Evolutionary conservation across 2,888 invertebrate genomes (phyloP).

Genomic region (Drosophila birchii): DNA sequence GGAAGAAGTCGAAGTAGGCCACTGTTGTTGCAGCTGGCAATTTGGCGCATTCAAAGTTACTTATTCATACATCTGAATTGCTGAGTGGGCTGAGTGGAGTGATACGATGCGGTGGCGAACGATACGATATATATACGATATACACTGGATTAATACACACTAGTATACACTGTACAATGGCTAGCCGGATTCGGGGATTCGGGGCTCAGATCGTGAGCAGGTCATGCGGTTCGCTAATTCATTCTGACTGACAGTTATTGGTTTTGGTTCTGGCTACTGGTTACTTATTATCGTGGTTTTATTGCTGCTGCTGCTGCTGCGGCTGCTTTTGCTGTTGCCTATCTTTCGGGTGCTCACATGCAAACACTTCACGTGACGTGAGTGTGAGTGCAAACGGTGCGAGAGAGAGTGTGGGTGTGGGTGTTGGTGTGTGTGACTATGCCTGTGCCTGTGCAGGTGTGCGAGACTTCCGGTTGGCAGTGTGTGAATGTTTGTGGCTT

Average conservation of each 20-base stretch:
- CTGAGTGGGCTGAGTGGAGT: conserved; percentile 27
- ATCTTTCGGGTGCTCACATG: conserved; percentile 72
- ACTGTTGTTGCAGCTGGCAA: conserved; percentile 57
- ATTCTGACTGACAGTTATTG: conserved; percentile 56
- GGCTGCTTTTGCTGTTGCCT: conserved; percentile 39
- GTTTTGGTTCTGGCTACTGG: conserved; percentile 38
- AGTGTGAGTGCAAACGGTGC: conserved; percentile 34
- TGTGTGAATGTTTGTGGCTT: conserved; percentile 31
- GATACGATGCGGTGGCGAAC: conserved; percentile 36
- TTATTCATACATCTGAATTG: conserved; percentile 44
- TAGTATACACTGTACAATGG: conserved; percentile 35
- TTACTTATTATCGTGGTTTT: conserved; percentile 20
- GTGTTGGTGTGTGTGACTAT: conserved; percentile 15
- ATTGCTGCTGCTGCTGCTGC: conserved; percentile 23
- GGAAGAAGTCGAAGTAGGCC: conserved; percentile 50
- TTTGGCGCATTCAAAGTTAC: conserved; percentile 60
- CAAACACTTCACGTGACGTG: conserved; percentile 65
- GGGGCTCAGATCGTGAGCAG: conserved; percentile 48
- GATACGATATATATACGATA: conserved; percentile 42
- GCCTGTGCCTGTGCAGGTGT: conserved; percentile 37
- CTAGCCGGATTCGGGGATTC: conserved; percentile 19
- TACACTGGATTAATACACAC: conserved; percentile 23
- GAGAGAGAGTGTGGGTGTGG: conserved; percentile 35
- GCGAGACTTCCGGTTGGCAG: conserved; percentile 29
- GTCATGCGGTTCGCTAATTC: conserved; percentile 63